phyloP scores from a whole-genome alignment of 2,113 vertebrate genomes.

The Falco punctatus region DNA sequence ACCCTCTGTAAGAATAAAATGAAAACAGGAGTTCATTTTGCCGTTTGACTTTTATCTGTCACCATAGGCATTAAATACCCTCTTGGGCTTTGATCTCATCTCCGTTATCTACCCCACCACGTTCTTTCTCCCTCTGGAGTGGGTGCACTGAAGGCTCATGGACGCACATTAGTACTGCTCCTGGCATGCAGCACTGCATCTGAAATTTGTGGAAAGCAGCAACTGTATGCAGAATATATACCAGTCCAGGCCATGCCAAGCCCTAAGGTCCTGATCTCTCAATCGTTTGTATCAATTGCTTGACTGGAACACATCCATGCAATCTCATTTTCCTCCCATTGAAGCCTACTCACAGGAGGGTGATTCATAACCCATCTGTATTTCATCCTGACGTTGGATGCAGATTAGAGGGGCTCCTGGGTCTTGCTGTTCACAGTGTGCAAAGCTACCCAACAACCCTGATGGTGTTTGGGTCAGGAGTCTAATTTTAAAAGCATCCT shows the following conservation, averaged over 20 bases:
- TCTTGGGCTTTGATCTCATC: neutral
- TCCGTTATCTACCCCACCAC: neutral
- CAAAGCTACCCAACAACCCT: neutral
- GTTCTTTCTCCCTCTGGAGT: neutral
- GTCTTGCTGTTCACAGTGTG: neutral
- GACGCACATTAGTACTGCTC: accelerated
- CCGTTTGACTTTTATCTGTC: neutral
- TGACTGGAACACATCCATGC: neutral
- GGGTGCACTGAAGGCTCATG: accelerated
- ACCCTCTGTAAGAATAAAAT: neutral
- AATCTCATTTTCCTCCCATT: neutral
- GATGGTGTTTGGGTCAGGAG: neutral
- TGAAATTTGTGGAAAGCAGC: neutral
- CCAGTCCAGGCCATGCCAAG: neutral
- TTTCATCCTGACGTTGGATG: neutral
- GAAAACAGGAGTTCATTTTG: neutral
- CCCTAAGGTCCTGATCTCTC: neutral
- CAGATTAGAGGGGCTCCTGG: neutral
- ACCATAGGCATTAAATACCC: neutral
- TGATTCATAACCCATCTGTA: neutral
- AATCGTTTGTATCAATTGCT: accelerated
- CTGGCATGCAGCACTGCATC: neutral
- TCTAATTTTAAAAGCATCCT: neutral
- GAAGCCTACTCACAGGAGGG: neutral
- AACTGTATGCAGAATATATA: neutral